A percentile compares a stretch with the other conserved stretches of the same genome.
Evolutionary conservation across 1,140 invertebrate species (phyloP).

Genomic region (Tachypleus tridentatus): DNA sequence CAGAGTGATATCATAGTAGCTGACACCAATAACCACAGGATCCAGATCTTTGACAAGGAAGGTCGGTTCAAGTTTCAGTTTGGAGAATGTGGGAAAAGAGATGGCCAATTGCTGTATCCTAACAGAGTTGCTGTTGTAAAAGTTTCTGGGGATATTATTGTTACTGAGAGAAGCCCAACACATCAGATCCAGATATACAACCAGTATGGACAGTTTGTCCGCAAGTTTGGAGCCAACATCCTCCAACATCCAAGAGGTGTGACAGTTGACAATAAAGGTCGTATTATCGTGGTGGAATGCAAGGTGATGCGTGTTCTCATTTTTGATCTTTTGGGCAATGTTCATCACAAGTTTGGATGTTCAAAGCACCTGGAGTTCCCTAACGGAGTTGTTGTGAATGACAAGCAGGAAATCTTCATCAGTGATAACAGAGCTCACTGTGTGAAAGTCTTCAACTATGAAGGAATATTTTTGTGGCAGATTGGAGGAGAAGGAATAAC

Average conservation of each 20-base stretch:
- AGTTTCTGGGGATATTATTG: constrained; percentile 94
- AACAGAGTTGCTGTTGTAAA: constrained; percentile 96
- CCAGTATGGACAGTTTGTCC: constrained; percentile 96
- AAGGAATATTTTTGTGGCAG: constrained; percentile 86
- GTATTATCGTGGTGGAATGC: constrained; percentile 97
- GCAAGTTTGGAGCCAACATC: constrained; percentile 97
- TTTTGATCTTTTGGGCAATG: constrained; percentile 92
- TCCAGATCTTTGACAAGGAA: constrained; percentile 98
- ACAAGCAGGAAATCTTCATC: constrained; percentile 96
- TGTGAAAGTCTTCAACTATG: constrained; percentile 98
- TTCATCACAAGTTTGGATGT: constrained; percentile 87
- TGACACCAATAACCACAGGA: constrained; percentile 98
- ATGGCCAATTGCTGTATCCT: constrained; percentile 93
- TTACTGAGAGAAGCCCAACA: constrained; percentile 93
- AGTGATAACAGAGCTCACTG: constrained; percentile 98
- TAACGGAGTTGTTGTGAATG: constrained; percentile 43
- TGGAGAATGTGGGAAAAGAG: constrained; percentile 86
- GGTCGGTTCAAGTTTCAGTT: constrained; percentile 99
- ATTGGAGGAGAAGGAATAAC: constrained; percentile 98
- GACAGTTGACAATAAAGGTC: constrained; percentile 91
- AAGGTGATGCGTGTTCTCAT: constrained; percentile 99
- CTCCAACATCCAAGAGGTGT: constrained; percentile 94
- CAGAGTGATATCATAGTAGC: constrained; percentile 99
- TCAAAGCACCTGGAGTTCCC: constrained; percentile 45
- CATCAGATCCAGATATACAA: constrained; percentile 98